Conservation (phyloP, 2,113 vertebrate genomes). For the Trematomus loennbergii region DNA sequence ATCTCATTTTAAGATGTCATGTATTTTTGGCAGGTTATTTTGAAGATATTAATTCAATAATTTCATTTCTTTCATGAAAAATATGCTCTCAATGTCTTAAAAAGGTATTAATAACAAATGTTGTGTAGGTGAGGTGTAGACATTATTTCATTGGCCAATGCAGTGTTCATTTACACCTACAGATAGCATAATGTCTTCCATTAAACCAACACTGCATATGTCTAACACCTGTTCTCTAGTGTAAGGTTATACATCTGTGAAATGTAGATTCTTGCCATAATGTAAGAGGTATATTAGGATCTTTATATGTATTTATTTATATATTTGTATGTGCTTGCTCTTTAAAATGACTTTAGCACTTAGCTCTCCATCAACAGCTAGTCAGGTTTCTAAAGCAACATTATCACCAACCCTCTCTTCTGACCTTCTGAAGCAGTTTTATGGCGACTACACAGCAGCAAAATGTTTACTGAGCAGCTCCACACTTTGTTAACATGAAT, state of each 20-base stretch:
- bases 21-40: neutral
- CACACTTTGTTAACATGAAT: slow-evolving; percentile 2
- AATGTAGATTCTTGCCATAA: neutral
- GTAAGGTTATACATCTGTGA: neutral
- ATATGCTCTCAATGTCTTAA: slow-evolving; percentile 23
- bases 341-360: neutral
- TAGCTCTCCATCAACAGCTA: neutral
- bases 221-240: slow-evolving; percentile 8
- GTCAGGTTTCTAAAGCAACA: slow-evolving; percentile 14
- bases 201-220: slow-evolving; percentile 55
- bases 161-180: slow-evolving; percentile 25
- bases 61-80: neutral
- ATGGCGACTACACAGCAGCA: neutral
- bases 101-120: slow-evolving; percentile 12
- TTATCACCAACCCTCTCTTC: slow-evolving; percentile 11
- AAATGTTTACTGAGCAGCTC: slow-evolving; percentile 11
- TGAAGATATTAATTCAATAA: neutral
- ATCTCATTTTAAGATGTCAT: neutral
- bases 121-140: slow-evolving; percentile 31
- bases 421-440: slow-evolving; percentile 14
- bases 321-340: neutral
- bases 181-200: slow-evolving; percentile 15
- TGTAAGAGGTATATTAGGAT: neutral
- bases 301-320: neutral
- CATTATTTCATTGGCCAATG: slow-evolving; percentile 8